Percentiles rank a stretch among this genome's conserved stretches.
Evolutionary conservation across 2,888 invertebrate genomes (phyloP).

Genomic region (Agapostemon virescens): DNA sequence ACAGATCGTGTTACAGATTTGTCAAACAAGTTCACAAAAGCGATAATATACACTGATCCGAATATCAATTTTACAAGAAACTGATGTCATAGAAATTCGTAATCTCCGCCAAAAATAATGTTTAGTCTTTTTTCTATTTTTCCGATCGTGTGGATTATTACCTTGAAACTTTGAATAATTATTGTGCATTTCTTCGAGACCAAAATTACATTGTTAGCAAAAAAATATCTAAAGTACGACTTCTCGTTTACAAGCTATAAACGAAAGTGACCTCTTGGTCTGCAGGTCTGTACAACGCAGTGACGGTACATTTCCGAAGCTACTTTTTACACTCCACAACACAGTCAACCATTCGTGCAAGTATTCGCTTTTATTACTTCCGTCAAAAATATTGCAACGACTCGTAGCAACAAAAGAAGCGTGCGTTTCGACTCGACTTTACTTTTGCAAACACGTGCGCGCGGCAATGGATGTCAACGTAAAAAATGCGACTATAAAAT

Average conservation of each 20-base stretch:
- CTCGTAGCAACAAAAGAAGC: slow-evolving; percentile 12
- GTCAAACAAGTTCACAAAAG: neutral
- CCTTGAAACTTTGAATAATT: slow-evolving; percentile 23
- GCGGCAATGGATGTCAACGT: too few species aligned
- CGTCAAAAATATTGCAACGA: slow-evolving; percentile 22
- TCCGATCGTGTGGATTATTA: slow-evolving; percentile 24
- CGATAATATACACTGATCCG: neutral
- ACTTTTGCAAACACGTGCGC: too few species aligned
- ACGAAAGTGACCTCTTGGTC: slow-evolving; percentile 4
- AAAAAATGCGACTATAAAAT: neutral
- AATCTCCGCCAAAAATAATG: neutral
- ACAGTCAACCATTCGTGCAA: slow-evolving; percentile 14
- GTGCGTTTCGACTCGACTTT: neutral
- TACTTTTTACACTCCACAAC: slow-evolving; percentile 22
- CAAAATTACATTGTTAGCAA: slow-evolving; percentile 28
- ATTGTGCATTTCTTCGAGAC: slow-evolving; percentile 42
- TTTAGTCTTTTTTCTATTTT: neutral
- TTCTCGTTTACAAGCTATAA: slow-evolving; percentile 26
- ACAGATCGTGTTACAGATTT: neutral
- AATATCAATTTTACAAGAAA: slow-evolving; percentile 7
- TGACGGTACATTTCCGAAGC: slow-evolving; percentile 23
- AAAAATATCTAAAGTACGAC: slow-evolving; percentile 21
- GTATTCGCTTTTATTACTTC: slow-evolving; percentile 26
- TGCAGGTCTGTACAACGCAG: neutral
- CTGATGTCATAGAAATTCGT: slow-evolving; percentile 5